Evolutionary conservation across 2,113 vertebrate species (phyloP), one percentile per base, ranked within the genome.

Genomic region (Epinephelus cyanopodus): DNA sequence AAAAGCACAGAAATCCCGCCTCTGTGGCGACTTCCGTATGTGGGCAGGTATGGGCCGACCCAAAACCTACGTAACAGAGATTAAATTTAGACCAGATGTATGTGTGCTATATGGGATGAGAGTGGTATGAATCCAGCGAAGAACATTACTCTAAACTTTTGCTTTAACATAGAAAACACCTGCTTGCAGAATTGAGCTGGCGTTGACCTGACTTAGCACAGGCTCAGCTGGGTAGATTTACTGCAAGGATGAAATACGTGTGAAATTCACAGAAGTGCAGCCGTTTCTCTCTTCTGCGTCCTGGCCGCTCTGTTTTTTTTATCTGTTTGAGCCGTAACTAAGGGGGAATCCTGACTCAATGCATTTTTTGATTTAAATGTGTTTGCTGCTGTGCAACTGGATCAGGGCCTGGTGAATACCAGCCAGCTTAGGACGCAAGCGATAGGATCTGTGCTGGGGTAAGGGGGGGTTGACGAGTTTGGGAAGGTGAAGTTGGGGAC

Each of bases 281-380:
- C 15, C 56, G 9, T 48, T 45, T 74, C 23, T 27, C 6, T 52
- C 25, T 25, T 45, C 52, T 37, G 13, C 9, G 2, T 63, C 17
- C 17, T 1, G 6, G 5, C 50, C 1, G 1, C 56, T 80, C n/a
- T 81, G n/a, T 84, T 83, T 87, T 83, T 87, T 60, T 57, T n/a
- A 45, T 69, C 42, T 86, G 81, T 89, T 88, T 87, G 56, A 81
- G 69, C 78, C 15, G 91, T 91, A 83, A 88, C 83, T 74, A 86
- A 23, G 81, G 27, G 71, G 33, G 67, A 88, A 79, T 80, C 82
- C 90, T 92, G 89, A 90, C 80, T 91, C 84, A 77, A 48, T 91
- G 68, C 52, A 93, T 90, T 92, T 92, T 94, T 82, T 80, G 65
- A 92, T 73, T 85, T 82, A 89, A 91, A 90, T 86, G 79, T 76